phyloP scores from a whole-genome alignment of 1,140 invertebrate genomes.

The Sesamia nonagrioides region DNA sequence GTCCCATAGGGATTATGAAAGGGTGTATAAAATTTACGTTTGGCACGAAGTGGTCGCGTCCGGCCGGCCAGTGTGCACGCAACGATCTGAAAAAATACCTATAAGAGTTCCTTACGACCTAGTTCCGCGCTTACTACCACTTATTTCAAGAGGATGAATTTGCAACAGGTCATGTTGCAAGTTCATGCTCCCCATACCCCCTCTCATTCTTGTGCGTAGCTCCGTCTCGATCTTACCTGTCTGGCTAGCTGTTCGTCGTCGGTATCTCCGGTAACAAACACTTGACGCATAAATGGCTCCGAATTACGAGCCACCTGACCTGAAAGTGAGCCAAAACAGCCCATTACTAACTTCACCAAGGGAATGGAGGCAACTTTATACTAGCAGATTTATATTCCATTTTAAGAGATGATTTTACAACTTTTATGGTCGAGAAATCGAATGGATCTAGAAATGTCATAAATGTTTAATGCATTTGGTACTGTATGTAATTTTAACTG shows the following conservation, averaged over 20 bases:
- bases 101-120: slow-evolving; percentile 76
- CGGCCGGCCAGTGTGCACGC: slow-evolving; percentile 63
- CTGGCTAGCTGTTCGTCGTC: slow-evolving; percentile 90
- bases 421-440: slow-evolving; percentile 25
- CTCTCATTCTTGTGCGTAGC: slow-evolving; percentile 10
- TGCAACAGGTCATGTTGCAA: slow-evolving; percentile 67
- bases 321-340: slow-evolving; percentile 77
- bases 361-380: slow-evolving; percentile 17
- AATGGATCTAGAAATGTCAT: slow-evolving; percentile 37
- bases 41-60: slow-evolving; percentile 63
- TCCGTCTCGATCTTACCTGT: slow-evolving; percentile 84
- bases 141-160: slow-evolving; percentile 72
- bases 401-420: not conserved
- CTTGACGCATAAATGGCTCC: slow-evolving; percentile 98
- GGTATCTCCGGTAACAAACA: slow-evolving; percentile 93
- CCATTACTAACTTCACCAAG: slow-evolving; percentile 50
- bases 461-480: slow-evolving; percentile 16
- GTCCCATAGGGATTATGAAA: slow-evolving; percentile 52
- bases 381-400: slow-evolving; percentile 11
- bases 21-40: slow-evolving; percentile 78
- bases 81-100: slow-evolving; percentile 83
- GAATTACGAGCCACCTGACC: slow-evolving; percentile 95
- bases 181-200: slow-evolving; percentile 74
- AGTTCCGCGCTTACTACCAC: slow-evolving; percentile 30
- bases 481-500: slow-evolving; percentile 20